These are phyloP conservation scores for Thera obeliscata DNA, from an alignment of 2,888 invertebrate genomes.

Conservation along the genomic window DNA sequence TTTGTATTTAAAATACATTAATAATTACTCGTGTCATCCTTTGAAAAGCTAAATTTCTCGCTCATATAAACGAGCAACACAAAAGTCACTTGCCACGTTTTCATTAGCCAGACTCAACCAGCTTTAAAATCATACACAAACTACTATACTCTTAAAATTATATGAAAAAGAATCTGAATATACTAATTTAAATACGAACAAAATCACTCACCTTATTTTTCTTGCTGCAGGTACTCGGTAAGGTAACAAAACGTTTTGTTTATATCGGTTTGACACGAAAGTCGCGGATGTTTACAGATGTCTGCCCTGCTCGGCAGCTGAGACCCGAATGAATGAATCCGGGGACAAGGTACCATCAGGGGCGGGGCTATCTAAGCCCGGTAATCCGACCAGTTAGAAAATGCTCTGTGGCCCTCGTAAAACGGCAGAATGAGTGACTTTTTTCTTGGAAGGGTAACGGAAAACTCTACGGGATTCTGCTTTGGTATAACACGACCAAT, in stretches of 20 bases:
- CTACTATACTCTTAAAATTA: constrained; percentile 4
- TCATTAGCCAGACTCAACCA: constrained; percentile 16
- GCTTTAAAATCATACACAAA: constrained; percentile 24
- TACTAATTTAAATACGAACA: not conserved
- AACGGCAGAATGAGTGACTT: constrained; percentile 34
- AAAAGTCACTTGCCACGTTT: constrained; percentile 21
- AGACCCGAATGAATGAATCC: constrained; percentile 74
- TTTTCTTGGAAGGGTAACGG: constrained; percentile 55
- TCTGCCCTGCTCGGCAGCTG: constrained; percentile 52
- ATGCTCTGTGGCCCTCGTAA: constrained; percentile 24
- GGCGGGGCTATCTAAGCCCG: constrained; percentile 67
- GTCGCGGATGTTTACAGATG: constrained; percentile 46
- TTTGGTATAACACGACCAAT: constrained; percentile 34
- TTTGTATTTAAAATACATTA: not conserved
- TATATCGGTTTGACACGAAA: constrained; percentile 48
- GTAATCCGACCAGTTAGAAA: constrained; percentile 53
- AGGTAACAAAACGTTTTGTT: constrained; percentile 30
- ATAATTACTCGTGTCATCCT: not conserved
- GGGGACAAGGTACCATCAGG: constrained; percentile 63
- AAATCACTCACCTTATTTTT: constrained; percentile 32
- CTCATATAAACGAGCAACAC: constrained; percentile 16
- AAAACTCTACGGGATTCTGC: constrained; percentile 64
- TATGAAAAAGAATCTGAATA: not conserved
- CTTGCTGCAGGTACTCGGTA: constrained; percentile 3
- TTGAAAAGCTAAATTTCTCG: not conserved